A percentile compares a stretch with the other conserved stretches of the same genome.
These are phyloP conservation scores for Eilema caniola DNA, from an alignment of 2,888 invertebrate genomes.

Conservation along the genomic window DNA sequence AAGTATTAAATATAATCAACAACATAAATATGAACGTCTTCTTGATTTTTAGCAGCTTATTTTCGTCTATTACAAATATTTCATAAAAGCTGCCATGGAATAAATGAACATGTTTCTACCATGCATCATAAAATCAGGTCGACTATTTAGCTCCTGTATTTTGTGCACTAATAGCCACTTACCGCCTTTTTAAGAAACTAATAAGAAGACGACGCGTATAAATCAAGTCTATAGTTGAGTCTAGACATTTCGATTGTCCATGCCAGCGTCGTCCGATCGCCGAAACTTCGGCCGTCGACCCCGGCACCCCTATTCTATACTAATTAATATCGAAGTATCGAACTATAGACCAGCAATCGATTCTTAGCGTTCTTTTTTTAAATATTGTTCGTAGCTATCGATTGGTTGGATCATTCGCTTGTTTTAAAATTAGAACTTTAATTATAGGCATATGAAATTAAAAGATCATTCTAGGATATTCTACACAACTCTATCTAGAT, in stretches of 20 bases:
- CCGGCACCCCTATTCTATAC: conserved; percentile 66
- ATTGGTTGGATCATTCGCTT: background rate
- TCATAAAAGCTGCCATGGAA: too few species aligned
- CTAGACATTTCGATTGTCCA: conserved; percentile 53
- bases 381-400: background rate
- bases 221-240: conserved; percentile 45
- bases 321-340: conserved; percentile 38
- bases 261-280: conserved; percentile 53
- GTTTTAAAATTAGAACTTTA: background rate
- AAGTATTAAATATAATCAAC: too few species aligned
- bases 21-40: too few species aligned
- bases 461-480: too few species aligned
- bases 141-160: background rate
- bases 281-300: conserved; percentile 66
- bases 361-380: background rate
- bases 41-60: too few species aligned
- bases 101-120: too few species aligned
- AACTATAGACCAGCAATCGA: conserved; percentile 22
- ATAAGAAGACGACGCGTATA: conserved; percentile 28
- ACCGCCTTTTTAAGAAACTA: conserved; percentile 15
- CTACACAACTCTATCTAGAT: too few species aligned
- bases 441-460: background rate
- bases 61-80: too few species aligned
- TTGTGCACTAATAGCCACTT: background rate
- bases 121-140: too few species aligned